Percentiles rank a stretch among this genome's conserved stretches.
phyloP scores from a whole-genome alignment of 2,113 vertebrate genomes.

The Otis tarda region DNA sequence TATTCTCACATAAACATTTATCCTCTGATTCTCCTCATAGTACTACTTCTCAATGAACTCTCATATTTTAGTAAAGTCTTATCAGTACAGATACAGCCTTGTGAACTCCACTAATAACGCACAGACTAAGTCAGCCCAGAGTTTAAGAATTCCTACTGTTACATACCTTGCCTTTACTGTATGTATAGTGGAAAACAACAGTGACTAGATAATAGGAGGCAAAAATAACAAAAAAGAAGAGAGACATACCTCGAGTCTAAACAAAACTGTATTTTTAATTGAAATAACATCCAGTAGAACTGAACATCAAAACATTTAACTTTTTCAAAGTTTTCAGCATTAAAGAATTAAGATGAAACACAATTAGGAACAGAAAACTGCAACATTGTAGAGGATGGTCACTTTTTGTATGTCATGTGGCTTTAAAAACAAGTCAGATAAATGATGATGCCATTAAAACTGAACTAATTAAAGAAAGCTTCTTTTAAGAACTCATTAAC shows the following conservation, averaged over 20 bases:
- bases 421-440: constrained; percentile 99
- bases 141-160: background rate
- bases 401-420: constrained; percentile 91
- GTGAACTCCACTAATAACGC: constrained; percentile 42
- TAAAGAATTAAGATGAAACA: constrained; percentile 81
- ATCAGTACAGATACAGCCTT: background rate
- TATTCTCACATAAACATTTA: constrained; percentile 19
- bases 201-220: constrained; percentile 16
- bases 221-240: constrained; percentile 52
- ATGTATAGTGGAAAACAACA: background rate
- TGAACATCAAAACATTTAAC: constrained; percentile 79
- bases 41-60: background rate
- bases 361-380: constrained; percentile 77
- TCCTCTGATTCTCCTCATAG: background rate
- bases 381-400: constrained; percentile 82
- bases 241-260: constrained; percentile 37
- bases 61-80: background rate
- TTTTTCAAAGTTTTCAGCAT: constrained; percentile 81
- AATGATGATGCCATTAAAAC: constrained; percentile 99
- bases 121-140: background rate
- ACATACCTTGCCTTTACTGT: background rate
- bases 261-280: constrained; percentile 73
- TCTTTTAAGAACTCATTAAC: constrained; percentile 99
- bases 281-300: constrained; percentile 72
- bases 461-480: constrained; percentile 99